Percentiles rank a stretch among this genome's conserved stretches.
These are phyloP conservation scores for Paragorgia papillata DNA, from an alignment of 92 coral and sea anemone genomes.

Conservation along the genomic window DNA sequence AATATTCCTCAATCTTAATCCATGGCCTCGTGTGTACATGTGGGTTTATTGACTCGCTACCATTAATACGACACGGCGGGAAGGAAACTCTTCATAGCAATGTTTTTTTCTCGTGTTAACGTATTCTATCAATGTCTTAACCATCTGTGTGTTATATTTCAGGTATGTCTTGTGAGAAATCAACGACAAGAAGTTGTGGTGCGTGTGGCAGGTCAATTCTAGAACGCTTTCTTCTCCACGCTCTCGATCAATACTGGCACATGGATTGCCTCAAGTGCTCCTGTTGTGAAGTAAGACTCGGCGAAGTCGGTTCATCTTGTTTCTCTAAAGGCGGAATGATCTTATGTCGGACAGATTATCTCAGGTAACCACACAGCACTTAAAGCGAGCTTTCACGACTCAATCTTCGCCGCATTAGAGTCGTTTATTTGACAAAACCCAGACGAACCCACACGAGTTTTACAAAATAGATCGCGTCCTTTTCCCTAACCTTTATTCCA, in stretches of 20 bases:
- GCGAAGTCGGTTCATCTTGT: conserved; percentile 94
- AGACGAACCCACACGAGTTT: no score
- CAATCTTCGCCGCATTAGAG: no score
- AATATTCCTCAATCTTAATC: no score
- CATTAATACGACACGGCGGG: no score
- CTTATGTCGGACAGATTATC: conserved; percentile 90
- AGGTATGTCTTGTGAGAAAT: conserved; percentile 42
- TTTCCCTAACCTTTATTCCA: no score
- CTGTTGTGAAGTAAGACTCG: conserved; percentile 91
- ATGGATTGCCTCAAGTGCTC: conserved; percentile 93
- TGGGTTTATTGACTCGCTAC: no score
- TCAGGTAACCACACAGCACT: conserved; percentile 66
- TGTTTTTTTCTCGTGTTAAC: no score
- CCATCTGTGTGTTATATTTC: background rate
- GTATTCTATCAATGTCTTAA: background rate
- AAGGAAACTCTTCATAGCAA: no score
- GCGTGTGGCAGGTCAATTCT: conserved; percentile 93
- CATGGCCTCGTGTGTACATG: no score
- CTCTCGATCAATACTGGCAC: conserved; percentile 98
- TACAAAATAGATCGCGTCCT: no score
- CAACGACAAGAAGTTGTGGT: conserved; percentile 76
- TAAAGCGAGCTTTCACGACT: no score
- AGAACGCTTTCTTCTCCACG: conserved; percentile 87
- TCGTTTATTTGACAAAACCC: no score
- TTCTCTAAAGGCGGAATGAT: conserved; percentile 97